These are phyloP conservation scores for Cettia cetti DNA, from an alignment of 2,113 vertebrate genomes.

Conservation along the genomic window DNA sequence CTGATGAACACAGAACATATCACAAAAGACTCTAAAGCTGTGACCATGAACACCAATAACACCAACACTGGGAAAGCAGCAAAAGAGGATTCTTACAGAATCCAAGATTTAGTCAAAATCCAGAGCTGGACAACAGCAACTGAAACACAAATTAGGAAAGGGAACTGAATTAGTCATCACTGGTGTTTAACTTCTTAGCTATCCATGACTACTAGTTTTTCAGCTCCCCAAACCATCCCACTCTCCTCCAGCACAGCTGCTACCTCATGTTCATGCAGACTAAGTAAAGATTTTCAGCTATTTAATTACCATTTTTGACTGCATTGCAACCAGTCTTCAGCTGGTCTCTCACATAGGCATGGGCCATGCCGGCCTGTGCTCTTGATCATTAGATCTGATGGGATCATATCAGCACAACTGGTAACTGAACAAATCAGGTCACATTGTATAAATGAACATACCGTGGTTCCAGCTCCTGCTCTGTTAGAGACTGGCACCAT, in stretches of 20 bases:
- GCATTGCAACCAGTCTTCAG: not conserved
- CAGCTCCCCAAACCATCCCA: not conserved
- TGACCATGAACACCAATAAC: not conserved
- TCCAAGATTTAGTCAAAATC: not conserved
- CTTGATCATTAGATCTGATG: not conserved
- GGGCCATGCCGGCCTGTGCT: not conserved
- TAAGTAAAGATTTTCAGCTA: not conserved
- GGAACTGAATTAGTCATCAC: not conserved
- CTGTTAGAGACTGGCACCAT: conserved; percentile 84
- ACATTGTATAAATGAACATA: conserved; percentile 7
- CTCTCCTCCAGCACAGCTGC: not conserved
- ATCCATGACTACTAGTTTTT: not conserved
- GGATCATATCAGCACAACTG: not conserved
- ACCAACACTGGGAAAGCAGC: not conserved
- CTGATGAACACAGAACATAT: not conserved
- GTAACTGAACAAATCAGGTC: not conserved
- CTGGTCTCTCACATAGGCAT: not conserved
- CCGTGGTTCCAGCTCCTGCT: conserved; percentile 68
- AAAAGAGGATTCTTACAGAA: not conserved
- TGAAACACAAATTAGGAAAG: not conserved
- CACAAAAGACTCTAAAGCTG: not conserved
- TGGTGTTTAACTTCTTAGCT: not conserved
- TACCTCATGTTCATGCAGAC: not conserved
- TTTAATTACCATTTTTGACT: not conserved
- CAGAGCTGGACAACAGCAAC: not conserved